phyloP scores from a whole-genome alignment of 2,113 vertebrate genomes.

The Sander lucioperca region DNA sequence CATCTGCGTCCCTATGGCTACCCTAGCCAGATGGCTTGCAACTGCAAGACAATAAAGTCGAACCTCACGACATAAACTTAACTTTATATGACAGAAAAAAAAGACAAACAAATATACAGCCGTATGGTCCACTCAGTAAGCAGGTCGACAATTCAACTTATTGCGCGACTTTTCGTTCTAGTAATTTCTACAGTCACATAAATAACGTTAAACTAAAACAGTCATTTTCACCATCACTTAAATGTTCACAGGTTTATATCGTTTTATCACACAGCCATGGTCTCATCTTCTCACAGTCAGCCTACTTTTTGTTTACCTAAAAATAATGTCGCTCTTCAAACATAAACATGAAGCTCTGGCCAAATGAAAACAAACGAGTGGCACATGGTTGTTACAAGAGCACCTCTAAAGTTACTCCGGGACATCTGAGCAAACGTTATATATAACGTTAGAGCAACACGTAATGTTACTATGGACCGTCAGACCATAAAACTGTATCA shows the following conservation, averaged over 20 bases:
- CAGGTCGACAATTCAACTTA: neutral
- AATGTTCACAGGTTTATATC: neutral
- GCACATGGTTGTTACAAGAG: conserved; percentile 62
- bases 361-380: conserved; percentile 77
- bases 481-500: neutral
- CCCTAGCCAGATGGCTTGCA: conserved; percentile 78
- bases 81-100: conserved; percentile 57
- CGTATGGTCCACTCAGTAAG: fast-evolving
- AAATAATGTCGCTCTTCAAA: neutral
- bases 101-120: neutral
- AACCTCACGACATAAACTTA: conserved; percentile 69
- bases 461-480: neutral
- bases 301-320: neutral
- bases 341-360: conserved; percentile 21
- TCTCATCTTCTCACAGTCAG: no score
- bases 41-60: conserved; percentile 80
- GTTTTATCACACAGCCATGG: neutral
- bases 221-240: no score
- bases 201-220: neutral
- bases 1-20: conserved; percentile 81
- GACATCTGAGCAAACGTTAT: neutral
- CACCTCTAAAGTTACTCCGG: conserved; percentile 15
- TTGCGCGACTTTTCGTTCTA: neutral
- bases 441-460: neutral
- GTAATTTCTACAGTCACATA: neutral